These are phyloP conservation scores for Lithobates sylvaticus DNA, from an alignment of 2,797 vertebrate species.

Conservation along the genomic window DNA sequence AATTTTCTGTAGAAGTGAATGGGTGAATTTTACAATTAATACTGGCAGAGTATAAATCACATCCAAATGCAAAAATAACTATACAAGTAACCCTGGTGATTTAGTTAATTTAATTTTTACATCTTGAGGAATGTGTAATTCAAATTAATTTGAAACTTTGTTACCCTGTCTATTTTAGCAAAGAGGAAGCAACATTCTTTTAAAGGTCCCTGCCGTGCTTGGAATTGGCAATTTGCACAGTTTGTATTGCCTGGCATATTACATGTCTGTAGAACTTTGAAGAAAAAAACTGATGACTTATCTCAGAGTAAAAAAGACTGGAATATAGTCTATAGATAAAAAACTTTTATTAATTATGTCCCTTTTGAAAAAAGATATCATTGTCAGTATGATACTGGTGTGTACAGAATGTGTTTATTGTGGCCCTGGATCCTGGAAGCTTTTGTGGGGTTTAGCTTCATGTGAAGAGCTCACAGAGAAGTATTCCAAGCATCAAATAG, in stretches of 20 bases:
- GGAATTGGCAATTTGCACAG: slow-evolving; percentile 61
- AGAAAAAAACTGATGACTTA: neutral
- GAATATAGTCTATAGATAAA: neutral
- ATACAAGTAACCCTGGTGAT: slow-evolving; percentile 50
- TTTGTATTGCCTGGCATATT: slow-evolving; percentile 46
- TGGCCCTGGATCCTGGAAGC: too few relatives aligned
- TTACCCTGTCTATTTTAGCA: slow-evolving; percentile 56
- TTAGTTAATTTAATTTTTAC: slow-evolving; percentile 58
- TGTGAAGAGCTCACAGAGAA: too few relatives aligned
- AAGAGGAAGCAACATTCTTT: slow-evolving; percentile 51
- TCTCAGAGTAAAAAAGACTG: neutral
- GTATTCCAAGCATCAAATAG: too few relatives aligned
- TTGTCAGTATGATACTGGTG: neutral
- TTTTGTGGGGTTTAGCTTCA: too few relatives aligned
- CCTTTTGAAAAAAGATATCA: neutral
- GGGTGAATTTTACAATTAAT: slow-evolving; percentile 46
- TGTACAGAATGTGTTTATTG: too few relatives aligned
- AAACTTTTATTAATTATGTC: neutral
- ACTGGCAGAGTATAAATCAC: slow-evolving; percentile 24
- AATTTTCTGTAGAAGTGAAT: slow-evolving; percentile 12
- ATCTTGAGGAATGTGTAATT: slow-evolving; percentile 56
- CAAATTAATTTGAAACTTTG: slow-evolving; percentile 59
- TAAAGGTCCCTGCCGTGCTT: slow-evolving; percentile 60
- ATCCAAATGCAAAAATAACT: slow-evolving; percentile 27
- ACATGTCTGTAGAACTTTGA: slow-evolving; percentile 47